phyloP scores from a whole-genome alignment of 2,797 vertebrate genomes.

The Myotis daubentonii region DNA sequence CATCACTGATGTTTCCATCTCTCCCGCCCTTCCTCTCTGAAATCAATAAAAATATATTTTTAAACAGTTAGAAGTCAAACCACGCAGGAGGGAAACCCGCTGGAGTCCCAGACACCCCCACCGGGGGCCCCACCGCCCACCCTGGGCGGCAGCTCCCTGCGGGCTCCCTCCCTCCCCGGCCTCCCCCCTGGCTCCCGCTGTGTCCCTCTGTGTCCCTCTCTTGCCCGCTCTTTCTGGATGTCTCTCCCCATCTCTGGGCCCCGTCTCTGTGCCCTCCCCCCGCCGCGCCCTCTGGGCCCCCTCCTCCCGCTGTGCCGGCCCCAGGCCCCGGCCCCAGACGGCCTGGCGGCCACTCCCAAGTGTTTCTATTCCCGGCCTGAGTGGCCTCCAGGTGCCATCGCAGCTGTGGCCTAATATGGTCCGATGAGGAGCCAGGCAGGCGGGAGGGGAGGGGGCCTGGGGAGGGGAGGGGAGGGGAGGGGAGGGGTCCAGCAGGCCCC shows the following conservation, averaged over 20 bases:
- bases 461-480: too few species aligned
- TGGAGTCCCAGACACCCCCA: not conserved
- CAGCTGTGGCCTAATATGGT: constrained; percentile 70
- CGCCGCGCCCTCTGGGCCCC: too few species aligned
- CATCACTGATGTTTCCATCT: too few species aligned
- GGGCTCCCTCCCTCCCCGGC: not conserved
- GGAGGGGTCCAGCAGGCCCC: not conserved
- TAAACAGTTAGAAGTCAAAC: not conserved
- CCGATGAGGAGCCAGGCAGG: accelerated
- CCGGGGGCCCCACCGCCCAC: not conserved
- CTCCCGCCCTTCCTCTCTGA: too few species aligned
- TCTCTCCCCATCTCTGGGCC: not conserved
- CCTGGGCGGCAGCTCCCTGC: not conserved
- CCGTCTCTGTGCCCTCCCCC: not conserved
- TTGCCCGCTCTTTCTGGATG: not conserved
- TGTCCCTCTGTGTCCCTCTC: too few species aligned
- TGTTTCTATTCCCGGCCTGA: constrained; percentile 59
- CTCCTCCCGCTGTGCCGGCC: not conserved
- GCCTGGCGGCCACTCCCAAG: constrained; percentile 20
- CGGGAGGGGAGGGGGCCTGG: too few species aligned
- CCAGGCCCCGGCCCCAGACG: constrained; percentile 15
- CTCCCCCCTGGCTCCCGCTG: too few species aligned
- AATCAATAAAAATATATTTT: too few species aligned
- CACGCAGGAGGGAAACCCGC: not conserved
- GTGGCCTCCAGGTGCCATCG: constrained; percentile 27